These are phyloP conservation scores for Plebejus argus DNA, from an alignment of 2,888 invertebrate genomes.

Conservation along the genomic window DNA sequence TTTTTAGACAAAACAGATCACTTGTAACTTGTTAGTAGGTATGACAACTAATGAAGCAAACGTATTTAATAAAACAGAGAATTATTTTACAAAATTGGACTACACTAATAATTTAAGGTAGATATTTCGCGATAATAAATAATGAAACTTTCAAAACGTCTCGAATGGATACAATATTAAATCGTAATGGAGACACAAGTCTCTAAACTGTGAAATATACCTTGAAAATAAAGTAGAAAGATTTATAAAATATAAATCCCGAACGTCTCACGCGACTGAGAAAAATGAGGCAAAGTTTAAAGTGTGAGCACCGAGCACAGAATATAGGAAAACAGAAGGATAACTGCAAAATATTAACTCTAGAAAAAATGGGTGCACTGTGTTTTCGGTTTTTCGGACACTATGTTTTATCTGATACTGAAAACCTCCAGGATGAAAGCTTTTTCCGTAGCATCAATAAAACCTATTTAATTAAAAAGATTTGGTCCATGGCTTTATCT, in stretches of 20 bases:
- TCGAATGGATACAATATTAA: neutral
- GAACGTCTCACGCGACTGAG: conserved; percentile 10
- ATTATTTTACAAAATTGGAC: neutral
- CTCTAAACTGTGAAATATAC: conserved; percentile 20
- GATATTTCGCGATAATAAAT: neutral
- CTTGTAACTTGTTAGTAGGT: neutral
- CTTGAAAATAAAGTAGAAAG: conserved; percentile 15
- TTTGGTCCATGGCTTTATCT: no score
- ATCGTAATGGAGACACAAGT: conserved; percentile 9
- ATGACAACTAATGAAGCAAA: neutral
- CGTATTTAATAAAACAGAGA: neutral
- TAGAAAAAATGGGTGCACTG: no score
- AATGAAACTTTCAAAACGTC: neutral
- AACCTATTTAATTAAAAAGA: no score
- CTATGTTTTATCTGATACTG: no score
- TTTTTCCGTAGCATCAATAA: no score
- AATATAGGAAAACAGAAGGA: neutral
- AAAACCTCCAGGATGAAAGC: no score
- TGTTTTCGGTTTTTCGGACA: no score
- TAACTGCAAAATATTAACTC: no score
- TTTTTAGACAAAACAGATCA: neutral
- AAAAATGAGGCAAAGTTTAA: conserved; percentile 15
- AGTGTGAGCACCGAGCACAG: neutral
- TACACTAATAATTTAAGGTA: neutral
- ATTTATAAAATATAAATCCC: conserved; percentile 17